Conservation (phyloP, 2,113 vertebrate species). For the Cryptomyrus ogoouensis region DNA sequence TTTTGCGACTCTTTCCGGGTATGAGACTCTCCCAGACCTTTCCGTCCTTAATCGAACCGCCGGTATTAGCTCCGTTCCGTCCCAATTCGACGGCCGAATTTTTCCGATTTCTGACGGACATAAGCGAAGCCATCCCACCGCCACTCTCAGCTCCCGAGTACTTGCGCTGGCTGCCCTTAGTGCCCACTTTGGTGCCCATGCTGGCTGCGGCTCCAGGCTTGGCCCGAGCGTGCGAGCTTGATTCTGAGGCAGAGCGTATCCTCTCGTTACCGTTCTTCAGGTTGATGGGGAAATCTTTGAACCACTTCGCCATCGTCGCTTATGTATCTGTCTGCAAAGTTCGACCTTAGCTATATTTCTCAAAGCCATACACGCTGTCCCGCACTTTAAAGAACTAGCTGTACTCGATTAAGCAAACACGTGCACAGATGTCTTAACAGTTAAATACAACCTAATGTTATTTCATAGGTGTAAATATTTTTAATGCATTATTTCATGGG, state of each 20-base stretch:
- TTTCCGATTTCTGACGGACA: conserved; percentile 74
- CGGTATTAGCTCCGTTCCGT: conserved; percentile 41
- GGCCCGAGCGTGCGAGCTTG: conserved; percentile 57
- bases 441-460: background rate
- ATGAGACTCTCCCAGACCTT: conserved; percentile 72
- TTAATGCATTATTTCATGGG: background rate
- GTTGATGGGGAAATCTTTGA: conserved; percentile 85
- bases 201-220: conserved; percentile 60
- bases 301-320: conserved; percentile 83
- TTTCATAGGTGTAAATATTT: background rate
- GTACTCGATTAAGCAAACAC: background rate
- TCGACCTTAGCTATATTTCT: background rate
- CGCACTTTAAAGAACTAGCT: background rate
- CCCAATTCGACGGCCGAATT: conserved; percentile 75
- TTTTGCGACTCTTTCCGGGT: conserved; percentile 78
- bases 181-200: conserved; percentile 36
- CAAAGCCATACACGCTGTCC: conserved; percentile 34
- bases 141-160: conserved; percentile 40
- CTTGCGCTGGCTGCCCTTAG: conserved; percentile 64
- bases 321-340: background rate
- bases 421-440: background rate
- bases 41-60: conserved; percentile 51
- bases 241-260: conserved; percentile 66
- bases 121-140: conserved; percentile 47
- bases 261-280: conserved; percentile 79